These are phyloP conservation scores for Tricholaema leucomelas DNA, from an alignment of 2,113 vertebrate species.

Conservation along the genomic window DNA sequence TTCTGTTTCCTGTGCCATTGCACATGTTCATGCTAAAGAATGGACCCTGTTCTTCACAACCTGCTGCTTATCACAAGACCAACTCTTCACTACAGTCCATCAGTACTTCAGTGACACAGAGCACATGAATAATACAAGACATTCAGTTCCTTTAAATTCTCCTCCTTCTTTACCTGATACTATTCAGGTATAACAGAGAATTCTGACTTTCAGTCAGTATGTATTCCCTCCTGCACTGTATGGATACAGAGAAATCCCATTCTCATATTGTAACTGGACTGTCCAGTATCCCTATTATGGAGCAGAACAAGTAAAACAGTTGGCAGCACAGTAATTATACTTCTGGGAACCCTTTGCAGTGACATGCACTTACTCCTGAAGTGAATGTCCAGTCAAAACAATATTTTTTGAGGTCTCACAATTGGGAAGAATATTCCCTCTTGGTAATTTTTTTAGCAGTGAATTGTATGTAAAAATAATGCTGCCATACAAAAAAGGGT, in stretches of 20 bases:
- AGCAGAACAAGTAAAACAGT: neutral
- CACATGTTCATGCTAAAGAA: neutral
- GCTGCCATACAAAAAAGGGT: neutral
- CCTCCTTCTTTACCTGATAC: neutral
- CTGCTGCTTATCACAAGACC: neutral
- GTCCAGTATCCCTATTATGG: neutral
- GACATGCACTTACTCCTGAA: neutral
- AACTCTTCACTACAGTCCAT: neutral
- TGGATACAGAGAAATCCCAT: neutral
- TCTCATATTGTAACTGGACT: neutral
- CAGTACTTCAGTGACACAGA: neutral
- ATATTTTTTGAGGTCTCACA: neutral
- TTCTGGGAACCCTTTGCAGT: neutral
- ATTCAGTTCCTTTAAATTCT: neutral
- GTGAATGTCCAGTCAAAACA: neutral
- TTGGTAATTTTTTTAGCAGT: neutral
- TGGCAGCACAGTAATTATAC: neutral
- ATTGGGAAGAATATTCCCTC: neutral
- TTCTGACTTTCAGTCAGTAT: neutral
- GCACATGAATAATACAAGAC: neutral
- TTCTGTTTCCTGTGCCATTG: neutral
- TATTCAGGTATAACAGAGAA: neutral
- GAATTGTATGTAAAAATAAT: constrained; percentile 1
- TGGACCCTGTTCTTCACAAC: neutral
- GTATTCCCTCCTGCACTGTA: neutral